phyloP scores from a whole-genome alignment of 2,797 vertebrate genomes.

The Serranus cabrilla region DNA sequence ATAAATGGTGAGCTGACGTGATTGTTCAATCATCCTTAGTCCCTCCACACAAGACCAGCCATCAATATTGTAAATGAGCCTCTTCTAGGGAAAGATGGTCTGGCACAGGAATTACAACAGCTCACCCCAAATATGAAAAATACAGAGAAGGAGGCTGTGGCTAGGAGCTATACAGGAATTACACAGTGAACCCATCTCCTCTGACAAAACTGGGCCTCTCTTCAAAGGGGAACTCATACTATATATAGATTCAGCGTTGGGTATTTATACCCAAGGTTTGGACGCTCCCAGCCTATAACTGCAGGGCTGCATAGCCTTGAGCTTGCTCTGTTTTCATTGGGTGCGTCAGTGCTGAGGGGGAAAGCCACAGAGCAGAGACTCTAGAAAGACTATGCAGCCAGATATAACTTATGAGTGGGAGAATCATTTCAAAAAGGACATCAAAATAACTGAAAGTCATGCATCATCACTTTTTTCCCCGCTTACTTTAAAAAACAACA shows the following conservation, averaged over 20 bases:
- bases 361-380: constrained; percentile 68
- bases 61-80: constrained; percentile 87
- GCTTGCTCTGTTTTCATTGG: constrained; percentile 81
- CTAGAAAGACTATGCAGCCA: constrained; percentile 36
- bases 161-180: constrained; percentile 73
- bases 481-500: constrained; percentile 15
- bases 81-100: constrained; percentile 75
- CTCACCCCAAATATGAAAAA: constrained; percentile 82
- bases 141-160: constrained; percentile 72
- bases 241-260: constrained; percentile 74
- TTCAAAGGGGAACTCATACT: constrained; percentile 75
- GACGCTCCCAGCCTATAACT: constrained; percentile 80
- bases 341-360: constrained; percentile 62
- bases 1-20: constrained; percentile 82
- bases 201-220: constrained; percentile 72
- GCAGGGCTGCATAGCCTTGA: constrained; percentile 75
- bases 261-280: constrained; percentile 82
- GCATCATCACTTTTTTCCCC: constrained; percentile 25
- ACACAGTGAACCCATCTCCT: constrained; percentile 71
- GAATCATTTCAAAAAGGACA: constrained; percentile 41
- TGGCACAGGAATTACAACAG: constrained; percentile 73
- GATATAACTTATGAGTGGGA: constrained; percentile 54
- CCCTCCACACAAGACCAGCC: constrained; percentile 71
- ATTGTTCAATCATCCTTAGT: constrained; percentile 85
- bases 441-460: constrained; percentile 38